Percentiles rank a stretch among this genome's conserved stretches.
phyloP scores from a whole-genome alignment of 1,140 invertebrate genomes.

The Drosophila takahashii region DNA sequence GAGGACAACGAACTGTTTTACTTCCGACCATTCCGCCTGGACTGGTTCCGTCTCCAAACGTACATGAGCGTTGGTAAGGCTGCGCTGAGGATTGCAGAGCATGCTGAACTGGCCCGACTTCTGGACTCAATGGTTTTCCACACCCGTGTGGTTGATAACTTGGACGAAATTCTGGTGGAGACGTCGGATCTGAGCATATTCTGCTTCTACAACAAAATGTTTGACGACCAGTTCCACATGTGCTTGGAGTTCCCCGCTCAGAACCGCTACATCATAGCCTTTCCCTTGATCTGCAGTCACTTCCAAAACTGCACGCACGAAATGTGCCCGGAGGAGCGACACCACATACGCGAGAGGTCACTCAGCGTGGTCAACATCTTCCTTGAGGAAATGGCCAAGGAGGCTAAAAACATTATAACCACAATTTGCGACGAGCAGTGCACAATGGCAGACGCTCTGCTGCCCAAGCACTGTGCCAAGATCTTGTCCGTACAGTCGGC shows the following conservation, averaged over 20 bases:
- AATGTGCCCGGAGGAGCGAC: slow-evolving; percentile 98
- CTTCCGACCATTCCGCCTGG: slow-evolving; percentile 96
- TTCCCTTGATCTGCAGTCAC: slow-evolving; percentile 98
- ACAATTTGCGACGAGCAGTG: slow-evolving; percentile 99
- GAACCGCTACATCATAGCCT: slow-evolving; percentile 98
- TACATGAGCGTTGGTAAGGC: slow-evolving; percentile 95
- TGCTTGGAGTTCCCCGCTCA: slow-evolving; percentile 99
- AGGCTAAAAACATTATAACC: slow-evolving; percentile 99
- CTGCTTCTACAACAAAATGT: slow-evolving; percentile 98
- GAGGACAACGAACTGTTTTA: slow-evolving; percentile 99
- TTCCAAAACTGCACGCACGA: slow-evolving; percentile 99
- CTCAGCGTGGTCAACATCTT: slow-evolving; percentile 99
- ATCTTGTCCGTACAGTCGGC: slow-evolving; percentile 94
- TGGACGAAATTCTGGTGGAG: slow-evolving; percentile 98
- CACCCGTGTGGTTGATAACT: slow-evolving; percentile 98
- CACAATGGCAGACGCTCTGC: slow-evolving; percentile 95
- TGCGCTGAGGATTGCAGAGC: slow-evolving; percentile 92
- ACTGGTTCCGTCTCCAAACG: slow-evolving; percentile 99
- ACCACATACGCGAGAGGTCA: slow-evolving; percentile 97
- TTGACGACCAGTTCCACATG: slow-evolving; percentile 99
- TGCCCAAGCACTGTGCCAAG: slow-evolving; percentile 97
- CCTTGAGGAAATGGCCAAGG: slow-evolving; percentile 99
- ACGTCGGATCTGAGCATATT: slow-evolving; percentile 98
- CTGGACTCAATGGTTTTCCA: slow-evolving; percentile 99
- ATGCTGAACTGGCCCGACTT: slow-evolving; percentile 94